Evolutionary conservation across 2,888 invertebrate species (phyloP).

Genomic region (Auanema sp.): DNA sequence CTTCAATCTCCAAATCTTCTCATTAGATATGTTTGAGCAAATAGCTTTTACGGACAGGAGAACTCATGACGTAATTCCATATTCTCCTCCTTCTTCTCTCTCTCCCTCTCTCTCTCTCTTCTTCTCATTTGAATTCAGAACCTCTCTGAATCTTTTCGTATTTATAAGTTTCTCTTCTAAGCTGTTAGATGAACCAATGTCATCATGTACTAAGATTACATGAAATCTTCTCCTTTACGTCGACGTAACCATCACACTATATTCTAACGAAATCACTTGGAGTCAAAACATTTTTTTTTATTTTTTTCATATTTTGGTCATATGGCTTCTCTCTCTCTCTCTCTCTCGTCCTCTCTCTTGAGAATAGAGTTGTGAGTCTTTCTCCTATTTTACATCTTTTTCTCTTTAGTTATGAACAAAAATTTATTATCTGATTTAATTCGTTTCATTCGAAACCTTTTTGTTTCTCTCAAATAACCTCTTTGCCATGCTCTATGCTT

Average conservation of each 20-base stretch:
- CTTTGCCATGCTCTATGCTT: background rate
- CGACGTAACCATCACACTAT: no score
- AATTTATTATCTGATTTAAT: conserved; percentile 8
- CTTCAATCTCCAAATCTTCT: conserved; percentile 1
- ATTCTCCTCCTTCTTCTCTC: background rate
- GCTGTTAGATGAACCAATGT: background rate
- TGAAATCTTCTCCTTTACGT: background rate
- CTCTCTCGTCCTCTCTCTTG: conserved; percentile 1
- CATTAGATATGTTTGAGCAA: no score
- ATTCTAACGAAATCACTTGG: no score
- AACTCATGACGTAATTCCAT: no score
- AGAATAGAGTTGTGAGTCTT: conserved; percentile 7
- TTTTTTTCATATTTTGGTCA: no score
- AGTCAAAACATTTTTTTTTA: no score
- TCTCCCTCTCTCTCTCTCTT: background rate
- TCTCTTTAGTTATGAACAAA: conserved; percentile 3
- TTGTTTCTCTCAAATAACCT: conserved; percentile 5
- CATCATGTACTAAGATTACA: conserved; percentile 6
- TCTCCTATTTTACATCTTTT: conserved; percentile 9
- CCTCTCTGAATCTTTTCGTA: background rate
- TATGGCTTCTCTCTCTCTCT: conserved; percentile 1
- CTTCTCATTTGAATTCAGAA: background rate
- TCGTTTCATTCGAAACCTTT: background rate
- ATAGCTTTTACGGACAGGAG: no score
- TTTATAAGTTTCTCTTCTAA: background rate